Conservation (phyloP, 2,888 invertebrate genomes). For the Callosobruchus maculatus region DNA sequence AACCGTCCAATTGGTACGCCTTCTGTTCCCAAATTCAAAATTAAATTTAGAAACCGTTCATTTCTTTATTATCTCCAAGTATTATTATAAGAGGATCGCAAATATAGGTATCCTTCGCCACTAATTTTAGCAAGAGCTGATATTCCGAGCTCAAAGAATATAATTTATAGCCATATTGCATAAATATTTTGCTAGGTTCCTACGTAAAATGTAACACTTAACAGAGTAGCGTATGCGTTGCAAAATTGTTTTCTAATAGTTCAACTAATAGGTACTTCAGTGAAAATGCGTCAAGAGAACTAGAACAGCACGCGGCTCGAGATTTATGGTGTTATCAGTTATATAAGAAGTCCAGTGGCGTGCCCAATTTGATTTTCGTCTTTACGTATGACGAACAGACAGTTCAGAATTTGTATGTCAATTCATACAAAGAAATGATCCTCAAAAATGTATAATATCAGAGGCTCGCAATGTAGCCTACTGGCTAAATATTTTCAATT, state of each 20-base stretch:
- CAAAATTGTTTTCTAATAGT: conserved; percentile 16
- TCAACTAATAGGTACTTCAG: conserved; percentile 21
- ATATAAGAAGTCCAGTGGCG: not conserved
- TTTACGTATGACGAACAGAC: no score
- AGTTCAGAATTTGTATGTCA: no score
- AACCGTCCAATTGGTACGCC: no score
- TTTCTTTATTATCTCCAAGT: not conserved
- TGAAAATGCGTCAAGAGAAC: conserved; percentile 26
- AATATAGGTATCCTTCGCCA: not conserved
- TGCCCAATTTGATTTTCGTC: not conserved
- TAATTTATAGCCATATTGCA: not conserved
- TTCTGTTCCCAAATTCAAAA: no score
- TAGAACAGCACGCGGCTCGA: conserved; percentile 17
- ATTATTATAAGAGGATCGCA: not conserved
- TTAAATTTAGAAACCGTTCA: no score
- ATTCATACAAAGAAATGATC: no score
- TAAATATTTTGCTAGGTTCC: not conserved
- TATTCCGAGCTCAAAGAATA: not conserved
- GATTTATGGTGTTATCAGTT: conserved; percentile 21
- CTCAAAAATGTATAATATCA: no score
- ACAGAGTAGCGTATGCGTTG: conserved; percentile 7
- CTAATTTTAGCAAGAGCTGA: not conserved
- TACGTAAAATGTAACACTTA: not conserved
- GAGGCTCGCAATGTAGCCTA: no score
- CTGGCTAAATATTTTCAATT: no score